phyloP scores from a whole-genome alignment of 2,888 invertebrate species.

The Aleiodes alternator region DNA sequence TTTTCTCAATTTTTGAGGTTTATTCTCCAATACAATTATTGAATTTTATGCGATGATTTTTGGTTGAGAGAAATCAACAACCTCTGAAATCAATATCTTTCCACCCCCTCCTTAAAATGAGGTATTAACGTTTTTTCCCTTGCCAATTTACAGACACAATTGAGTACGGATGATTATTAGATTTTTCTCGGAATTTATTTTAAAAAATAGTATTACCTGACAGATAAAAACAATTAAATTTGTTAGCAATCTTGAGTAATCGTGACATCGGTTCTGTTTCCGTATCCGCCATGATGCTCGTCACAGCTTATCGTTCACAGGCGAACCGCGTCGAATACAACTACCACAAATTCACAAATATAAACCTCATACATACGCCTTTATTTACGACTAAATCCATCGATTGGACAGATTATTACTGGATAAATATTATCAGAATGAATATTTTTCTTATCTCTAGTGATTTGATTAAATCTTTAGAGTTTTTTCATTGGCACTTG shows the following conservation, averaged over 20 bases:
- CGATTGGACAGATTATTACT: too few relatives aligned
- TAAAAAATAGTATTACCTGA: conserved; percentile 80
- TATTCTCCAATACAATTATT: neutral
- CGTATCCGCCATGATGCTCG: conserved; percentile 74
- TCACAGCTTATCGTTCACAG: conserved; percentile 52
- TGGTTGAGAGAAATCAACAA: conserved; percentile 58
- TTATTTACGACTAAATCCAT: neutral
- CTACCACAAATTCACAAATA: neutral
- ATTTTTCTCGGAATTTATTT: neutral
- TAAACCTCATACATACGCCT: neutral
- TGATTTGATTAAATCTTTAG: neutral
- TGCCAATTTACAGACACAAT: too few relatives aligned
- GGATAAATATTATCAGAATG: neutral
- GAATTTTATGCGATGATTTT: neutral
- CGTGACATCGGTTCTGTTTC: conserved; percentile 79
- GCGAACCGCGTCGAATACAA: conserved; percentile 11
- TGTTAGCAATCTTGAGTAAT: conserved; percentile 87
- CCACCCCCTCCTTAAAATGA: conserved; percentile 58
- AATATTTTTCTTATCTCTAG: neutral
- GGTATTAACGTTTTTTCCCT: conserved; percentile 41
- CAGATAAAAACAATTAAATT: conserved; percentile 93
- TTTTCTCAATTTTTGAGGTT: too few relatives aligned
- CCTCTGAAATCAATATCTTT: conserved; percentile 68
- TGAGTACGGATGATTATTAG: conserved; percentile 35
- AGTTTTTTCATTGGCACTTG: neutral